Evolutionary conservation across 2,888 invertebrate species (phyloP), one percentile per base, ranked within the genome.

Genomic region (Frankliniella fusca): DNA sequence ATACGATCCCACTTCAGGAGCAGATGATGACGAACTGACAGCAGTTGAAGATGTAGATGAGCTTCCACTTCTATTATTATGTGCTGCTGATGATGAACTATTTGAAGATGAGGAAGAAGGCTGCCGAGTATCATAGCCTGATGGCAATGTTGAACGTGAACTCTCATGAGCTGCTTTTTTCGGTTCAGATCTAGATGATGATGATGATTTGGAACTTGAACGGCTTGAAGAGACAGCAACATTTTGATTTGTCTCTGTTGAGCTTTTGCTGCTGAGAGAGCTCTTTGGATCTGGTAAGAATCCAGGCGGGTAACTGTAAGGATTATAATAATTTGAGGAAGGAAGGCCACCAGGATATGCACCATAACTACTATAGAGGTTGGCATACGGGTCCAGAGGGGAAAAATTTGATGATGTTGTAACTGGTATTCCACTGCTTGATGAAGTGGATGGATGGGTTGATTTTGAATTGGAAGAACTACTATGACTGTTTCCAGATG

Each of bases 61-160:
- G 27, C 70, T 27, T 1, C 70, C 27, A 82, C 80, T 82, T 23
- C 80, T 82, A 48, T 81, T 80, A 61, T 79, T 82, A 3, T 81
- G 79, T 0, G 81, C 23, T 49, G 82, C 27, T 54, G 65, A 80
- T 28, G 80, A 81, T 10, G 83, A 79, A 48, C 79, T 83, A 38
- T 81, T 82, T 48, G 81, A 80, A 48, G 80, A 61, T n/a, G n/a
- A n/a, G 10, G 70, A 61, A n/a, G 70, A 15, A n/a, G 82, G 18
- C 48, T 81, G n/a, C 10, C 50, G 48, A 83, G 81, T 48, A 81
- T 83, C 49, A 83, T 81, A 48, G 83, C 82, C 28, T 61, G 82
- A 50, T 81, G 81, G 28, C 50, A 50, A 28, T 81, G 50, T 8
- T 81, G 80, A 48, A 81, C 81, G 23, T 80, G 70, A 50, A 81